Percentiles rank a stretch among this genome's conserved stretches.
Conservation (phyloP, 1,140 invertebrate genomes). For the Myzus persicae region DNA sequence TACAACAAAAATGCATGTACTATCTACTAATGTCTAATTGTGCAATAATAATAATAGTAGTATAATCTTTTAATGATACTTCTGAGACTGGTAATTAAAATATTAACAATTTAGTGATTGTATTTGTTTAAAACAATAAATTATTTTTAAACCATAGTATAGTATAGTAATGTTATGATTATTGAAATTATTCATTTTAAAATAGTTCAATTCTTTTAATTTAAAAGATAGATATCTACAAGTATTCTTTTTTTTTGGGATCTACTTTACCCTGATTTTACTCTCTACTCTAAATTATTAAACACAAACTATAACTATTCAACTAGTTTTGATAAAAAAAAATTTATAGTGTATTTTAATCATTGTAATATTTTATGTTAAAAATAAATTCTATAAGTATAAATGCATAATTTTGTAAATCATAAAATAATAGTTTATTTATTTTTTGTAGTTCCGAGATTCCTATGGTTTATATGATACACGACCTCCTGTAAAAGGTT, state of each 20-base stretch:
- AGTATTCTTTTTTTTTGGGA: background rate
- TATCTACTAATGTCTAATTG: background rate
- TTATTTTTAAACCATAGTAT: conserved; percentile 1
- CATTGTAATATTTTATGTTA: background rate
- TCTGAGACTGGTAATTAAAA: background rate
- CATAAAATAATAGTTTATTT: conserved; percentile 33
- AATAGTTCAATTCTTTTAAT: background rate
- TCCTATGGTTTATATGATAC: conserved; percentile 54
- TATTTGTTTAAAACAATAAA: background rate
- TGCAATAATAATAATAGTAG: background rate
- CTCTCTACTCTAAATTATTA: background rate
- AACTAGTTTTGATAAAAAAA: no score
- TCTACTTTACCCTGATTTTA: background rate
- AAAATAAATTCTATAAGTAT: background rate
- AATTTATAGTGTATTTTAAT: background rate
- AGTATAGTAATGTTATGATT: conserved; percentile 1
- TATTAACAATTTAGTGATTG: background rate
- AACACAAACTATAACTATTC: background rate
- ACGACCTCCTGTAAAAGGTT: conserved; percentile 53
- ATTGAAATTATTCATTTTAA: background rate
- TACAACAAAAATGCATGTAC: conserved; percentile 24
- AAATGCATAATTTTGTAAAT: conserved; percentile 2
- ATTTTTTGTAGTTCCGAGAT: conserved; percentile 52
- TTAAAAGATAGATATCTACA: background rate
- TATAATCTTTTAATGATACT: background rate